phyloP scores from a whole-genome alignment of 1,140 invertebrate species.

The Sitophilus oryzae region DNA sequence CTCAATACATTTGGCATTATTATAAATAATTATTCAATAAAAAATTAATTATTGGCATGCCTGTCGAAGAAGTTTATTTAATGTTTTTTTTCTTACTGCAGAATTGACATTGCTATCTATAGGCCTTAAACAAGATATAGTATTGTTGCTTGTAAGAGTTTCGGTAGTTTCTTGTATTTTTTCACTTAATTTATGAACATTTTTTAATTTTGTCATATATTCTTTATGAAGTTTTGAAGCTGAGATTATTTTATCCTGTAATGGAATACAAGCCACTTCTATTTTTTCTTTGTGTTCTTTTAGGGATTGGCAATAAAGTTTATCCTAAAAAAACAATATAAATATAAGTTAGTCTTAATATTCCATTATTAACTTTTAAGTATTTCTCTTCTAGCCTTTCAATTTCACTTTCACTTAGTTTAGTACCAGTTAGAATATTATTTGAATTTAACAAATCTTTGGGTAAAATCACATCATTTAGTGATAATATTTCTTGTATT shows the following conservation, averaged over 20 bases:
- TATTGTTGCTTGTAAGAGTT: too few relatives aligned
- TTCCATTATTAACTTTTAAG: background rate
- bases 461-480: background rate
- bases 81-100: too few relatives aligned
- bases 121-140: too few relatives aligned
- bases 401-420: background rate
- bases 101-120: too few relatives aligned
- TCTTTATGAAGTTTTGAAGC: background rate
- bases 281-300: background rate
- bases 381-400: background rate
- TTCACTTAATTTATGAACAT: background rate
- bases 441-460: background rate
- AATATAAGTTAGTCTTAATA: too few relatives aligned
- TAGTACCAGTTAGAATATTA: background rate
- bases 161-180: too few relatives aligned
- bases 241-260: background rate
- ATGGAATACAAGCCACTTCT: background rate
- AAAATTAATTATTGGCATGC: too few relatives aligned
- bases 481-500: background rate
- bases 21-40: too few relatives aligned
- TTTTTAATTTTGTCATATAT: background rate
- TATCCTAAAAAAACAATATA: background rate
- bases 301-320: background rate
- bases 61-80: too few relatives aligned
- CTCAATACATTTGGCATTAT: too few relatives aligned